phyloP scores from a whole-genome alignment of 1,140 invertebrate species.

The Drosophila azteca region DNA sequence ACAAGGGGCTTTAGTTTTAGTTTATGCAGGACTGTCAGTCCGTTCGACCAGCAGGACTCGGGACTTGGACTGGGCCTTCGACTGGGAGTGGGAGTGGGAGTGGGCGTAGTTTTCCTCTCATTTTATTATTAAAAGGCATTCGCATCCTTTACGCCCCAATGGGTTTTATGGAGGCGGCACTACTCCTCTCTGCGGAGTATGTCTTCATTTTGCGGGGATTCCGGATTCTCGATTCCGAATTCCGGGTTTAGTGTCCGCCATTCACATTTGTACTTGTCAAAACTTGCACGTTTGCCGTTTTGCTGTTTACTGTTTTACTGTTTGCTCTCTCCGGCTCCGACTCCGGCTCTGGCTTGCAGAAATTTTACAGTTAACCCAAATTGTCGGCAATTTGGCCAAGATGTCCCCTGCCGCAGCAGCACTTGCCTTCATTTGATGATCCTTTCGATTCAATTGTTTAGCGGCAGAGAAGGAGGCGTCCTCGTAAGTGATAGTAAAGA shows the following conservation, averaged over 20 bases:
- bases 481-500: constrained; percentile 69
- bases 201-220: constrained; percentile 50
- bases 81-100: no score
- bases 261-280: constrained; percentile 70
- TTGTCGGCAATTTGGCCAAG: constrained; percentile 79
- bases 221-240: background rate
- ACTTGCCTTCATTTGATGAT: constrained; percentile 44
- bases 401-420: constrained; percentile 37
- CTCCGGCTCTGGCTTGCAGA: constrained; percentile 27
- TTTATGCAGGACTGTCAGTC: constrained; percentile 63
- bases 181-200: constrained; percentile 28
- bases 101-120: constrained; percentile 23
- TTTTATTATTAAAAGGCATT: constrained; percentile 74
- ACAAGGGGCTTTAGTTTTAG: constrained; percentile 78
- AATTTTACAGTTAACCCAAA: constrained; percentile 81
- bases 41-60: constrained; percentile 7
- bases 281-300: constrained; percentile 76
- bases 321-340: constrained; percentile 12
- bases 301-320: constrained; percentile 54
- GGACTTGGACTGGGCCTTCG: no score
- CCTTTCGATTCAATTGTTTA: constrained; percentile 75
- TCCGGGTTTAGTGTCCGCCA: constrained; percentile 39
- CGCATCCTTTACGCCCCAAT: constrained; percentile 79
- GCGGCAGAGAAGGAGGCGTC: background rate
- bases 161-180: constrained; percentile 64